Conservation (phyloP, 2,888 invertebrate genomes). For the Drosophila quasianomalipes region DNA sequence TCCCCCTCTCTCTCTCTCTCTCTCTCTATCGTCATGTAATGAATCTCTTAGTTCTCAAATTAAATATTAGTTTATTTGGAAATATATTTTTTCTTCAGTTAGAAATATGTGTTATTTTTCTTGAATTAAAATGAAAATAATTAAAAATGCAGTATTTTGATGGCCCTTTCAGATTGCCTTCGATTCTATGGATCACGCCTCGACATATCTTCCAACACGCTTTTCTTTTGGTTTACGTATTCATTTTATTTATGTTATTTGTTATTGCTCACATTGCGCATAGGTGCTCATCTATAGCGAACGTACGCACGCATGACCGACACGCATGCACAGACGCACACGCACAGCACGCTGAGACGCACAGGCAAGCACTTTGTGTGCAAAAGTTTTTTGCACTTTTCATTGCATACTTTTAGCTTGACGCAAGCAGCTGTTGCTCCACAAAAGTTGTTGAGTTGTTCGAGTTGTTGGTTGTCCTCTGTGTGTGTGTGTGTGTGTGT, state of each 20-base stretch:
- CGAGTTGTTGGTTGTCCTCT: conserved; percentile 4
- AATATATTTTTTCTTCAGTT: not conserved
- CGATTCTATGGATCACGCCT: not conserved
- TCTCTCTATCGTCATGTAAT: not conserved
- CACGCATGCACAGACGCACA: not conserved
- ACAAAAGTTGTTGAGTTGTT: conserved; percentile 12
- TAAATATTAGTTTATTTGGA: not conserved
- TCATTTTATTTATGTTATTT: not conserved
- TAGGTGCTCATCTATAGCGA: conserved; percentile 21
- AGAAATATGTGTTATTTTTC: not conserved
- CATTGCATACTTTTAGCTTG: conserved; percentile 69
- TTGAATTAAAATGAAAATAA: not conserved
- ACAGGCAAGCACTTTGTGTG: conserved; percentile 22
- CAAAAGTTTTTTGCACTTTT: conserved; percentile 63
- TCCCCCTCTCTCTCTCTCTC: too few relatives aligned
- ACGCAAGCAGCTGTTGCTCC: conserved; percentile 65
- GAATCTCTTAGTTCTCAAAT: not conserved
- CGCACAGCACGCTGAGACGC: conserved; percentile 4
- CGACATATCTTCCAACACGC: not conserved
- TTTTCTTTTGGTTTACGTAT: not conserved
- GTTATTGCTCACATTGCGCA: not conserved
- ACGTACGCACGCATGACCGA: not conserved
- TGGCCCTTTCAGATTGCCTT: not conserved
- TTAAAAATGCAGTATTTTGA: not conserved
- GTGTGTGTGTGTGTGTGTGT: conserved; percentile 39